These are phyloP conservation scores for Halichoerus grypus DNA, from an alignment of 2,113 vertebrate species.

Conservation along the genomic window DNA sequence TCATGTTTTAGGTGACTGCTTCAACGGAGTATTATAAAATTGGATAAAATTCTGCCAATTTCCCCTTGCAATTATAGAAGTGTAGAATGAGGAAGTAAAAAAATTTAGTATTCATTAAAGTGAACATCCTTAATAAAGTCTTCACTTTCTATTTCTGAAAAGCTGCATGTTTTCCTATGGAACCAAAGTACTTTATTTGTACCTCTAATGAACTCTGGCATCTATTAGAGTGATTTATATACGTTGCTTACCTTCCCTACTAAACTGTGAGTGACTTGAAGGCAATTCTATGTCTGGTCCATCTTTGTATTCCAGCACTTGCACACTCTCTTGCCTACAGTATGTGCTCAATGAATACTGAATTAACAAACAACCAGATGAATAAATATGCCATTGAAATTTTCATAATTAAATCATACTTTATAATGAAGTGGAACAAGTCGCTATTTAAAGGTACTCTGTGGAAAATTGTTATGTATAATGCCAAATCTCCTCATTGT, in stretches of 20 bases:
- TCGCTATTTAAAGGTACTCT: slow-evolving; percentile 74
- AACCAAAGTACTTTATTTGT: neutral
- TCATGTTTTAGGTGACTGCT: slow-evolving; percentile 80
- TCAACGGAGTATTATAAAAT: slow-evolving; percentile 74
- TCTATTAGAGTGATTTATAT: slow-evolving; percentile 5
- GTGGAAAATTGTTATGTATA: slow-evolving; percentile 70
- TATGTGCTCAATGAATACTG: slow-evolving; percentile 65
- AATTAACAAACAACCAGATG: slow-evolving; percentile 74
- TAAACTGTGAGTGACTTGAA: slow-evolving; percentile 59
- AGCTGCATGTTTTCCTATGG: slow-evolving; percentile 31
- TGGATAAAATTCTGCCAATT: slow-evolving; percentile 78
- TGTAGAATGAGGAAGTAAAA: slow-evolving; percentile 65
- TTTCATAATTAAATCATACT: slow-evolving; percentile 81
- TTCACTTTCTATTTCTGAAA: slow-evolving; percentile 63
- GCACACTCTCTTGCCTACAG: slow-evolving; percentile 52
- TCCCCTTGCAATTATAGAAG: slow-evolving; percentile 73
- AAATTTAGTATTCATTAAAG: slow-evolving; percentile 69
- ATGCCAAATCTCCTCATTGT: slow-evolving; percentile 68
- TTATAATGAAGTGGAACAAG: slow-evolving; percentile 79
- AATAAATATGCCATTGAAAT: slow-evolving; percentile 75
- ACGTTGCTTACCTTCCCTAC: neutral
- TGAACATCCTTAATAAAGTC: slow-evolving; percentile 64
- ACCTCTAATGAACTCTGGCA: slow-evolving; percentile 8
- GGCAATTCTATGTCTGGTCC: slow-evolving; percentile 47
- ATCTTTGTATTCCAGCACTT: slow-evolving; percentile 51